A percentile compares a stretch with the other conserved stretches of the same genome.
Conservation (phyloP, 2,113 vertebrate species). For the Pelecanus crispus region DNA sequence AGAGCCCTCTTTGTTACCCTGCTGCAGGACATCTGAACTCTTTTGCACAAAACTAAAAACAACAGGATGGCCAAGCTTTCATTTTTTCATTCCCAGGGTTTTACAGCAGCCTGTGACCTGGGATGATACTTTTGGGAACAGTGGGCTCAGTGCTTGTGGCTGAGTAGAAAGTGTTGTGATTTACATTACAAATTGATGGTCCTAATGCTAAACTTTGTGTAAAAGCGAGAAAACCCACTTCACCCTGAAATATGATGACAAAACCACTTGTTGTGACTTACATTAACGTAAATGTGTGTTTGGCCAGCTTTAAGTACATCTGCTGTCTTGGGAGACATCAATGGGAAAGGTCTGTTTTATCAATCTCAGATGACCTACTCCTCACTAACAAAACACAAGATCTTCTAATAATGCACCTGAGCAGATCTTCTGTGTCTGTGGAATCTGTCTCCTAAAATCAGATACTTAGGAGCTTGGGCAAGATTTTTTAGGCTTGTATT, state of each 20-base stretch:
- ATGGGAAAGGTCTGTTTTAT: background rate
- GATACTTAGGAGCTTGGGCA: background rate
- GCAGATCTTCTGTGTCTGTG: background rate
- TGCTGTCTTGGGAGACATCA: background rate
- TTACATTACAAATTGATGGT: background rate
- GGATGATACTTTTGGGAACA: background rate
- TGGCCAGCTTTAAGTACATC: background rate
- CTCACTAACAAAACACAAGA: background rate
- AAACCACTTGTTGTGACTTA: background rate
- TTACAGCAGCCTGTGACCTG: background rate
- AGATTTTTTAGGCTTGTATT: background rate
- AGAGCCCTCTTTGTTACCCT: background rate
- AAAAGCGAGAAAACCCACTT: background rate
- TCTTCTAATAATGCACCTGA: background rate
- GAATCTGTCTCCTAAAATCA: background rate
- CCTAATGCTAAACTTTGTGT: background rate
- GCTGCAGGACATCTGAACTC: background rate
- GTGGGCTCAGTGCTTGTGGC: background rate
- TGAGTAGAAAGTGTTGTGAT: background rate
- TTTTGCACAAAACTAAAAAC: background rate
- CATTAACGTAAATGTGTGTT: background rate
- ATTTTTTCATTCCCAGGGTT: background rate
- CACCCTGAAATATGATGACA: background rate
- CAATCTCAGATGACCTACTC: background rate
- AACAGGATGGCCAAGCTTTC: rapidly evolving